Evolutionary conservation across 2,113 vertebrate genomes (phyloP).

Genomic region (Rhodinocichla rosea): DNA sequence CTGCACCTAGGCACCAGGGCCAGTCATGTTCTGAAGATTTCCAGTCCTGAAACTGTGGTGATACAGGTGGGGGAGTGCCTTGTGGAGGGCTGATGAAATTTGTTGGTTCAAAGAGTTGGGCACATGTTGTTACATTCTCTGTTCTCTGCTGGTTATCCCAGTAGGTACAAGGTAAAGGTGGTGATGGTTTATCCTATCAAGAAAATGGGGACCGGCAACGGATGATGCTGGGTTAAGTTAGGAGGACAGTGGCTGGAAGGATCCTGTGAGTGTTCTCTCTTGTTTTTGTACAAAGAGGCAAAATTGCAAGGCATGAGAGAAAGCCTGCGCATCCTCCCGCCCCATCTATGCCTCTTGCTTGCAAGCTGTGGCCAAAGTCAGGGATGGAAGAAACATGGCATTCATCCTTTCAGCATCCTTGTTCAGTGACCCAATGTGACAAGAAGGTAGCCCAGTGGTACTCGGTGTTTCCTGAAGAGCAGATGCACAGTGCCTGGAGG

Average conservation of each 20-base stretch:
- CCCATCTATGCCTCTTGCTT: not conserved
- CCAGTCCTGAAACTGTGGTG: not conserved
- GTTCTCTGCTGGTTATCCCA: not conserved
- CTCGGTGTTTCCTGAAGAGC: not conserved
- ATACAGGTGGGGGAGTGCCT: not conserved
- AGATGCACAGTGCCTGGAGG: not conserved
- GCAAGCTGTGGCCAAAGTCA: not conserved
- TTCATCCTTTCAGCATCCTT: not conserved
- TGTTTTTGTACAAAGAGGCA: not conserved
- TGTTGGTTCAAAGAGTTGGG: not conserved
- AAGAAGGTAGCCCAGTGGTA: not conserved
- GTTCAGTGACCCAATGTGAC: not conserved
- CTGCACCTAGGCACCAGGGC: not conserved
- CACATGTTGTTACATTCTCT: not conserved
- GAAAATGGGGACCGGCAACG: not conserved
- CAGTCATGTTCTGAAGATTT: not conserved
- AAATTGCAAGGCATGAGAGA: not conserved
- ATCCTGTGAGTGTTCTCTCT: not conserved
- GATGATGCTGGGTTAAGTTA: not conserved
- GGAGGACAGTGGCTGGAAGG: not conserved
- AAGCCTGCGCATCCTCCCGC: not conserved
- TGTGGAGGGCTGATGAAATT: not conserved
- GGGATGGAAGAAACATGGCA: not conserved
- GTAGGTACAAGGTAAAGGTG: not conserved
- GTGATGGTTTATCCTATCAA: not conserved